Evolutionary conservation across 2,797 vertebrate genomes (phyloP), one percentile per base, ranked within the genome.

Genomic region (Acanthurus lineatus): DNA sequence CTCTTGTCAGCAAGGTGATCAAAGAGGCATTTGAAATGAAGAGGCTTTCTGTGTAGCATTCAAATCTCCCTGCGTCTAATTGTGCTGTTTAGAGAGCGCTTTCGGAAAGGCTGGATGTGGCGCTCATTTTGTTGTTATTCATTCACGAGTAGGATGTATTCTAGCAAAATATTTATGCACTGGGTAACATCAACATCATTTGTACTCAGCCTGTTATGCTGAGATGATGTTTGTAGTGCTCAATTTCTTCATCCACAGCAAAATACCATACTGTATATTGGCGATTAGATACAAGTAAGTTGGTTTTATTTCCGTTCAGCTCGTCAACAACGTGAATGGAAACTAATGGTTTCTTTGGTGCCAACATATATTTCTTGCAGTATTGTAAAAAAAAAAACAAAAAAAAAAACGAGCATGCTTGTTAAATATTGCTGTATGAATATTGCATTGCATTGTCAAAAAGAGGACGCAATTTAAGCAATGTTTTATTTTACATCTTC

Each of bases 1-100:
- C 77, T 73, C 77, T 90, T 89, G 85, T 91, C 89, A 81, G 83
- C 53, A 48, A 79, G 80, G 82, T 86, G 91, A 93, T 91, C 85
- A 92, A 93, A 92, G 85, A 69, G 75, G 58, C 47, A 14, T 88
- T 87, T 89, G 84, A 89, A 90, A 90, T 28, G 67, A 86, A 68
- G 54, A 74, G 54, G 61, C 70, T 83, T 78, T 62, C 76, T 82
- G 72, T 64, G 70, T 48, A 44, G 73, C 75, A 85, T 79, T 88
- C 71, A 86, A 85, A 91, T 88, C 76, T 86, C 49, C 52, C 56
- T 35, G 76, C 11, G 12, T 86, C 78, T 90, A 85, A 91, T 89
- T 90, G 88, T 88, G 84, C 69, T 73, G 69, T 87, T 89, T 58
- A 76, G 44, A 81, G 74, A 59, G 68, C 47, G 53, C 69, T 54